Base-by-base conservation (phyloP, 2,797 vertebrate species). In the Artibeus lituratus region DNA sequence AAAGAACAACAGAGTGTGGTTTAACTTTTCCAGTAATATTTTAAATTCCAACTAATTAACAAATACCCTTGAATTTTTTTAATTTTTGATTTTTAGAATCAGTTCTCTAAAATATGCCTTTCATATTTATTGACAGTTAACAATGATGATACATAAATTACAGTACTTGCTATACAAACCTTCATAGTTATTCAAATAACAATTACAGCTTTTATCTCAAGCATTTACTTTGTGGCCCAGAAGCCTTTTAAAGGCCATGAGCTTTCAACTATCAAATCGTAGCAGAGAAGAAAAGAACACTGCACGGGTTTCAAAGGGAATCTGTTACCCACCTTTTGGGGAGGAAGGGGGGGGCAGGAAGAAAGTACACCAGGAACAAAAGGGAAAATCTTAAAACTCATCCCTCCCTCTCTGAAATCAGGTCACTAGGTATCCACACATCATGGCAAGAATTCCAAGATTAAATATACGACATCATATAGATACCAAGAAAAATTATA, bases 11-110 rank as follows among this genome's bases (percentile, higher is more conserved):
- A 81, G 9, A 70, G 2, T 93, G 8, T 65, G 29, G 37, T 57
- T 95, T 62, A 84, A 55, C 80, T 92, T 21, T 92, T 92, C 42
- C 53, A 91, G 44, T 57, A 83, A 59, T 83, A 87, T 80, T 90
- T 69, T 80, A 44, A 87, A 87, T 92, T 87, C 22, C 72, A n/a
- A 94, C 44, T 32, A 87, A 92, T 57, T 84, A 92, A 83, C 22
- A 90, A 94, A 78, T n/a, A 62, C 26, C 26, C 35, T 62, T 76
- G 12, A n/a, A 55, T 87, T 90, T 51, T 90, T 90, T 51, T 62
- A 59, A 69, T 42, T 47, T 95, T 59, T 94, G 3, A 44, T 21
- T 88, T 93, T 91, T 57, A 87, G 8, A 88, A 59, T 83, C 70
- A 90, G 42, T 55, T 92, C 21, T 77, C 91, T 32, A 85, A 95